A percentile compares a stretch with the other conserved stretches of the same genome.
phyloP scores from a whole-genome alignment of 2,888 invertebrate species.

The Clusia tigrina region DNA sequence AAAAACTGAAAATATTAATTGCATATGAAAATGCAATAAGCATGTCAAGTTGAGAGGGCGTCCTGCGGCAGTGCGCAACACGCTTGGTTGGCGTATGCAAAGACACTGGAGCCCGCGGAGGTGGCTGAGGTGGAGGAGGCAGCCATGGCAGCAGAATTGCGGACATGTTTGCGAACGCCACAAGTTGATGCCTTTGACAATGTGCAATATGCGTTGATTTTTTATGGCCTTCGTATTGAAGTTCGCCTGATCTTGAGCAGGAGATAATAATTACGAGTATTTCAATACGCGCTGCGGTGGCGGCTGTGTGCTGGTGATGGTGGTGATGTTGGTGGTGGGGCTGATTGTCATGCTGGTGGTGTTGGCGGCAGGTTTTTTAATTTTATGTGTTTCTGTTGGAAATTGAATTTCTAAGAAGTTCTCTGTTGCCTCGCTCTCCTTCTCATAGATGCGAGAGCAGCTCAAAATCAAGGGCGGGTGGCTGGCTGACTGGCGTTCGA shows the following conservation, averaged over 20 bases:
- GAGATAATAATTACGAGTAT: conserved; percentile 62
- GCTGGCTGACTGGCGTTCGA: neutral
- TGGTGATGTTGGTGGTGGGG: neutral
- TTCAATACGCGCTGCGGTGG: conserved; percentile 56
- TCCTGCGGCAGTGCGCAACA: neutral
- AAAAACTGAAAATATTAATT: conserved; percentile 39
- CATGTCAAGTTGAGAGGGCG: conserved; percentile 25
- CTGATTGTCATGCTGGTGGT: neutral
- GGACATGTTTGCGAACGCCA: neutral
- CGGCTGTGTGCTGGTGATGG: neutral
- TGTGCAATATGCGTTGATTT: conserved; percentile 62
- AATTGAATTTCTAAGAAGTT: conserved; percentile 58
- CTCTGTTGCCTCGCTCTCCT: conserved; percentile 13
- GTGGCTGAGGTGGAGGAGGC: too few species aligned
- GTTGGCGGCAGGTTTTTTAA: conserved; percentile 15
- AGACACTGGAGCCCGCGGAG: too few species aligned
- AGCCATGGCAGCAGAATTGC: neutral
- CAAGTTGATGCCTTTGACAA: conserved; percentile 51
- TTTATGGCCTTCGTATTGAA: conserved; percentile 60
- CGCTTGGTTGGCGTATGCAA: neutral
- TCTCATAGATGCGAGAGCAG: neutral
- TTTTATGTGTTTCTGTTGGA: conserved; percentile 38
- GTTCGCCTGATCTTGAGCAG: conserved; percentile 54
- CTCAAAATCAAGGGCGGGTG: conserved; percentile 24
- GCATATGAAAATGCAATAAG: conserved; percentile 44